Evolutionary conservation across 2,888 invertebrate genomes (phyloP), one percentile per base, ranked within the genome.

Genomic region (Biston stratarius): DNA sequence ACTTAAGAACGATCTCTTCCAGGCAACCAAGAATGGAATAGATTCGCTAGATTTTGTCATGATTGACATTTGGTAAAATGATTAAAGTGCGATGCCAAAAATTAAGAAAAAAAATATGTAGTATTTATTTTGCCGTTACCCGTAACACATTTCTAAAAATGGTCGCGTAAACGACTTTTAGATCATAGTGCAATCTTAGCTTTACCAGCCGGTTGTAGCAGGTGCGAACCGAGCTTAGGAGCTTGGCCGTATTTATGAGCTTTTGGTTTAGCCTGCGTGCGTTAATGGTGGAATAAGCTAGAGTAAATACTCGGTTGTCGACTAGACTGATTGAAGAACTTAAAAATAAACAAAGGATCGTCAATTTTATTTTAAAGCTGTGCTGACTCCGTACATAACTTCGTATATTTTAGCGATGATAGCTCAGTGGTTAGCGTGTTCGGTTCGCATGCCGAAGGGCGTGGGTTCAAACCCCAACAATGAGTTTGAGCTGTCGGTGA

Each of bases 211-310:
- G 53, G 67, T 62, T 49, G 47, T 14, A 40, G 53, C 67, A 62
- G 61, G 51, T 61, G 58, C 62, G 7, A 48, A n/a, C 57, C 15
- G 11, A 36, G 55, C 33, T 59, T 64, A 64, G 51, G 8, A 58
- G 47, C 45, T 58, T 45, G 44, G 11, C 8, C 24, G 52, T 64
- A 64, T 64, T 64, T 52, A 58, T 58, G 62, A 49, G 59, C 59
- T 40, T 49, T 40, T 42, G 59, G 59, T 59, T 12, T 14, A 14
- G 42, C 12, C 49, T 59, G 59, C 42, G 33, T 38, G 49, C 59
- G 59, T 49, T 59, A 59, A 49, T 59, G 40, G 7, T 48, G 9
- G 42, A 24, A 40, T 51, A 49, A 58, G 36, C 38, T 59, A 42
- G 33, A n/a, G 12, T 59, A 36, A 40, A 14, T 36, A 47, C 52